Conservation (phyloP, 1,140 invertebrate genomes). For the Sitobion miscanthi region DNA sequence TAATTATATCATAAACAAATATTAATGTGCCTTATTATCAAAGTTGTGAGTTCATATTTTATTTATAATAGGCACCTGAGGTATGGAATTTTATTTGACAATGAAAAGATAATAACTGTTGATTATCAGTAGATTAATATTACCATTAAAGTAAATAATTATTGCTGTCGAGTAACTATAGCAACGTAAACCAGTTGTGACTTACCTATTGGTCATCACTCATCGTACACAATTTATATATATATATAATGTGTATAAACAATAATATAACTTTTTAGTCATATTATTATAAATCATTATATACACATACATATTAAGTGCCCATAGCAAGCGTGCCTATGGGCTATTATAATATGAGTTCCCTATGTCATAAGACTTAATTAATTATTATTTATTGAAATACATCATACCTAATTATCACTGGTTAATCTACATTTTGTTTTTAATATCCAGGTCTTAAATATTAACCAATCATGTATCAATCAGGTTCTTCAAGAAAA, state of each 20-base stretch:
- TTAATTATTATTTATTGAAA: background rate
- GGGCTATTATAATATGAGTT: background rate
- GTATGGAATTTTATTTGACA: background rate
- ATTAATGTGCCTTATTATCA: background rate
- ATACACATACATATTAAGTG: background rate
- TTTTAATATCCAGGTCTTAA: background rate
- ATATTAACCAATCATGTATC: background rate
- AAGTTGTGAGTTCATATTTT: background rate
- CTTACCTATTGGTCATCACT: background rate
- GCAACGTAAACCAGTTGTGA: background rate
- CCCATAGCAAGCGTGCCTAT: background rate
- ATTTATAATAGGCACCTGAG: background rate
- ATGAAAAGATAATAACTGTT: background rate
- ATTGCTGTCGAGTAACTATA: background rate
- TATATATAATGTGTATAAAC: no score
- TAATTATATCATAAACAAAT: no score
- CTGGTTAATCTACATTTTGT: background rate
- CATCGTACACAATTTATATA: background rate
- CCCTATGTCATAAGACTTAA: background rate
- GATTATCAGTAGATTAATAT: background rate
- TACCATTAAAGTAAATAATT: background rate
- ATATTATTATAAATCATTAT: background rate
- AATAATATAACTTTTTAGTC: no score
- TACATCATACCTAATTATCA: background rate
- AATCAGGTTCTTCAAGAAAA: background rate